Conservation (phyloP, 2,113 vertebrate genomes). For the Onychostruthus taczanowskii region DNA sequence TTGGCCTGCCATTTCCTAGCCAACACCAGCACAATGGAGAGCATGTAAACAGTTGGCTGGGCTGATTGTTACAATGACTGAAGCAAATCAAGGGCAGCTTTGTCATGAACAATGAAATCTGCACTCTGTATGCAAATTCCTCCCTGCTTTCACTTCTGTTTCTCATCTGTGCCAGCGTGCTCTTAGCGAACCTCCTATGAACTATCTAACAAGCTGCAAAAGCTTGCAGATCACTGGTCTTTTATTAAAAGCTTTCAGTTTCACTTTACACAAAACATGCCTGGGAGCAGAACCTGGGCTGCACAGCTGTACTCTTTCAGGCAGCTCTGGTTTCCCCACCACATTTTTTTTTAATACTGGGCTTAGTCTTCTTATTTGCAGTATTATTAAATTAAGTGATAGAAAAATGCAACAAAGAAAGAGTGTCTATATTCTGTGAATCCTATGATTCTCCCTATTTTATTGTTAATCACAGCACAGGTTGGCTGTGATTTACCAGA, state of each 20-base stretch:
- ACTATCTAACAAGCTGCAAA: conserved; percentile 1
- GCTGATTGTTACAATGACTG: conserved; percentile 47
- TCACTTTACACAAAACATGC: conserved; percentile 41
- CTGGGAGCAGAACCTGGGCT: conserved; percentile 10
- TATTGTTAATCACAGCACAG: not conserved
- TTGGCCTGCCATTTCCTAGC: conserved; percentile 51
- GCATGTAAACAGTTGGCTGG: conserved; percentile 66
- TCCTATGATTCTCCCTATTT: not conserved
- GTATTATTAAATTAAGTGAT: not conserved
- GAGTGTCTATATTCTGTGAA: not conserved
- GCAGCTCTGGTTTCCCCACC: not conserved
- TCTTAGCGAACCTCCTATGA: not conserved
- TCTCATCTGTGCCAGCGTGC: conserved; percentile 28
- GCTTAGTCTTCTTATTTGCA: not conserved
- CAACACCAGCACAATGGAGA: conserved; percentile 68
- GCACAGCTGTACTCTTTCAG: conserved; percentile 13
- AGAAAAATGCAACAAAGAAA: not conserved
- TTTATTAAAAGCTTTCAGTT: conserved; percentile 36
- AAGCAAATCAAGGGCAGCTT: conserved; percentile 59
- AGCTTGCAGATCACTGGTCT: not conserved
- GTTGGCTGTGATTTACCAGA: not conserved
- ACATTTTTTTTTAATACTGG: not conserved
- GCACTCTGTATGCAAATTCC: conserved; percentile 60
- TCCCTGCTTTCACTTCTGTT: conserved; percentile 42
- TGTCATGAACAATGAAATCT: conserved; percentile 62